Evolutionary conservation across 2,797 vertebrate species (phyloP).

Genomic region (Alexandromys oeconomus): DNA sequence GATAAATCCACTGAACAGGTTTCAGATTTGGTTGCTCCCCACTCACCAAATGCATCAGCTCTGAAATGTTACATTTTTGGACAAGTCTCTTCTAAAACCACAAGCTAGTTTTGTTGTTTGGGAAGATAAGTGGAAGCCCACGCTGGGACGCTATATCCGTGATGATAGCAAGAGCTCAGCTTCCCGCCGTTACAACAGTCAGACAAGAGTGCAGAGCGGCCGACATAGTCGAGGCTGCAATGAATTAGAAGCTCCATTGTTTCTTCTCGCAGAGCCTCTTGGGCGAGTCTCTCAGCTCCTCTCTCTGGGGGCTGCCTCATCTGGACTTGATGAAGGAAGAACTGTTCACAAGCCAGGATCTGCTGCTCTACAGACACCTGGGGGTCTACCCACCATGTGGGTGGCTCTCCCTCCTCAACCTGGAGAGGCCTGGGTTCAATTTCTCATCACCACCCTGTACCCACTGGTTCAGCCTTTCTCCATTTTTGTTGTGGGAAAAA

Average conservation of each 20-base stretch:
- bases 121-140: neutral
- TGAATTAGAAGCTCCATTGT: slow-evolving; percentile 18
- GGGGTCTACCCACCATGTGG: slow-evolving; percentile 29
- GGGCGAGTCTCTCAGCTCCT: neutral
- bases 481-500: neutral
- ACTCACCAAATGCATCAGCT: slow-evolving; percentile 32
- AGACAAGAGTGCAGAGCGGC: neutral
- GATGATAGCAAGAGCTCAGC: slow-evolving; percentile 62
- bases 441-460: neutral
- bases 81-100: slow-evolving; percentile 63
- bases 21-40: slow-evolving; percentile 59
- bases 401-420: slow-evolving; percentile 59
- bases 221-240: neutral
- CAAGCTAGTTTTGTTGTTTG: slow-evolving; percentile 43
- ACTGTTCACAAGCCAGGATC: neutral
- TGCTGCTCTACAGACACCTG: slow-evolving; percentile 22
- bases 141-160: rapidly evolving
- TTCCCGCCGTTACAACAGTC: slow-evolving; percentile 8
- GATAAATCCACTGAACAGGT: slow-evolving; percentile 61
- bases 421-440: slow-evolving; percentile 30
- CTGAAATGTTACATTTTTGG: slow-evolving; percentile 57
- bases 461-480: neutral
- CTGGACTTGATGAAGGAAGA: slow-evolving; percentile 71
- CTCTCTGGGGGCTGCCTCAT: slow-evolving; percentile 52
- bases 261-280: neutral